Conservation (phyloP, 2,888 invertebrate genomes). For the Cheilosia grossa region DNA sequence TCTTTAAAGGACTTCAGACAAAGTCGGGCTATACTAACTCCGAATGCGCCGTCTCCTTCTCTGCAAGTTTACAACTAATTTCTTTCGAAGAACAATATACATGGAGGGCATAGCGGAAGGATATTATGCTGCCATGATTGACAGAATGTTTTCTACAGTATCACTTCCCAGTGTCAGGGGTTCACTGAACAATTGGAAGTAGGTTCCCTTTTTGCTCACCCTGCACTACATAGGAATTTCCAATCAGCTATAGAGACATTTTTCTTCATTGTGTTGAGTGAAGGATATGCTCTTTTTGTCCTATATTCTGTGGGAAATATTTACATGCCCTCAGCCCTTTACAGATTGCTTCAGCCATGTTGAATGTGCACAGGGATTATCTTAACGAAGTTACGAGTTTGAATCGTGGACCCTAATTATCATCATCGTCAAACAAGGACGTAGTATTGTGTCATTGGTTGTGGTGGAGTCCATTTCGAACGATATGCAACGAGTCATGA, state of each 20-base stretch:
- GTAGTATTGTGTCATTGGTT: too few relatives aligned
- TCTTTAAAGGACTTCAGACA: too few relatives aligned
- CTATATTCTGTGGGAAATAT: not conserved
- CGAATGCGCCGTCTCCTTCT: too few relatives aligned
- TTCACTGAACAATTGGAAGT: not conserved
- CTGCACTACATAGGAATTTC: not conserved
- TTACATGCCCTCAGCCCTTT: not conserved
- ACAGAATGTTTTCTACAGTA: slow-evolving; percentile 19
- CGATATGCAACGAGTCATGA: too few relatives aligned
- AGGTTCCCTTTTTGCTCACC: too few relatives aligned
- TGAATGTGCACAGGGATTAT: too few relatives aligned
- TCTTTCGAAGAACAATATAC: slow-evolving; percentile 27
- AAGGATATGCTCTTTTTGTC: not conserved
- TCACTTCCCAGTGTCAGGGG: not conserved
- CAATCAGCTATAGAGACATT: not conserved
- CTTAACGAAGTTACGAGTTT: too few relatives aligned
- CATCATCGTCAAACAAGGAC: too few relatives aligned
- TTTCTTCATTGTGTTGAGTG: not conserved
- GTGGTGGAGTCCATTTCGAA: too few relatives aligned
- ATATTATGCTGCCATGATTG: slow-evolving; percentile 19
- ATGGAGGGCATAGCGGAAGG: slow-evolving; percentile 28
- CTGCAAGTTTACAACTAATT: slow-evolving; percentile 33
- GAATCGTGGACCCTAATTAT: too few relatives aligned
- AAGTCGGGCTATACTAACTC: too few relatives aligned
- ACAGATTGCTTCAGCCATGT: not conserved